phyloP scores from a whole-genome alignment of 2,113 vertebrate genomes.

The Sakesphorus luctuosus region DNA sequence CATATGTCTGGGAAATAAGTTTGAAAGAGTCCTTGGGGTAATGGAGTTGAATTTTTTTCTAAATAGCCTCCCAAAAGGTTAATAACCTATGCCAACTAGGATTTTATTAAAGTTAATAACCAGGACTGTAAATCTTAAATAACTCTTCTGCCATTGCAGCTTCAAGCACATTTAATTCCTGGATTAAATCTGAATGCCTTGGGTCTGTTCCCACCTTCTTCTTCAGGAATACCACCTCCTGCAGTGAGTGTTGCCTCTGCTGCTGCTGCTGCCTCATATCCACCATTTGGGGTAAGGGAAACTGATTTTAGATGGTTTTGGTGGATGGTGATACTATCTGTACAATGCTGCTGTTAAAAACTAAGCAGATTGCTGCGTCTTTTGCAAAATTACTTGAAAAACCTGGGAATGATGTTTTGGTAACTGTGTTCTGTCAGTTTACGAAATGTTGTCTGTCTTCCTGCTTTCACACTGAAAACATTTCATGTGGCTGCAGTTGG shows the following conservation, averaged over 20 bases:
- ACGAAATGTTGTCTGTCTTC: not conserved
- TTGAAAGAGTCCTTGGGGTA: not conserved
- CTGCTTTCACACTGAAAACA: not conserved
- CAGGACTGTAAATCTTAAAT: slow-evolving; percentile 28
- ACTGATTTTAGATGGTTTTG: not conserved
- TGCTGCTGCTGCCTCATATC: slow-evolving; percentile 85
- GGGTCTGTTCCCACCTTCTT: slow-evolving; percentile 92
- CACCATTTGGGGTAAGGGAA: slow-evolving; percentile 90
- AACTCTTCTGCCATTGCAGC: slow-evolving; percentile 78
- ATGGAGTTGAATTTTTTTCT: not conserved
- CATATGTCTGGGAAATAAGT: not conserved
- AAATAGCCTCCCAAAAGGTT: not conserved
- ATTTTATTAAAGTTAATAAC: slow-evolving; percentile 12
- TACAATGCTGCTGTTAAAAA: not conserved
- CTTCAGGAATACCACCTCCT: slow-evolving; percentile 88
- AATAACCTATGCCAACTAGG: not conserved
- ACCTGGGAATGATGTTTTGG: not conserved
- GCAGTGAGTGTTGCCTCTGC: slow-evolving; percentile 87
- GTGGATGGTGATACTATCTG: not conserved
- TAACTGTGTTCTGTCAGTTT: not conserved
- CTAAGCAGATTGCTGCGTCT: not conserved
- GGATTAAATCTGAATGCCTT: slow-evolving; percentile 97
- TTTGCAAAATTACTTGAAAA: not conserved
- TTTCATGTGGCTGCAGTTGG: not conserved
- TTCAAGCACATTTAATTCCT: slow-evolving; percentile 98